Conservation (phyloP, 2,113 vertebrate genomes). For the Scolopax mira region DNA sequence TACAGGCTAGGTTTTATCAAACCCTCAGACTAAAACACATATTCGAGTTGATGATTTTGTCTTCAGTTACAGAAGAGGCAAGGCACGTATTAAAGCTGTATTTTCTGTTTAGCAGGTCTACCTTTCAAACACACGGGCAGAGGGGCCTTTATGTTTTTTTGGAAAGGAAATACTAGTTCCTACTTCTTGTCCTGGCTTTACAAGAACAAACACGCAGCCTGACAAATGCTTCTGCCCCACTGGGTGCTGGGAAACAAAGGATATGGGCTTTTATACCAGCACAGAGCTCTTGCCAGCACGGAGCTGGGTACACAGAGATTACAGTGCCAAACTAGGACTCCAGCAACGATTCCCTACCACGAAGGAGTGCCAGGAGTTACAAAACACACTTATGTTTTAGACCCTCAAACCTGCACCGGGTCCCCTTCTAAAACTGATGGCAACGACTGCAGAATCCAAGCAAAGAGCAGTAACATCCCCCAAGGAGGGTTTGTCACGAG, state of each 20-base stretch:
- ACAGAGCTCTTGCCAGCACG: background rate
- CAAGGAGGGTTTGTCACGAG: background rate
- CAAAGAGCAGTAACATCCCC: background rate
- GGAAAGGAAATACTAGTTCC: background rate
- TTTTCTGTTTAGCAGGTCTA: background rate
- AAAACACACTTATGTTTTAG: background rate
- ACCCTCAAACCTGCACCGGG: background rate
- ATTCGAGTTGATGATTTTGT: background rate
- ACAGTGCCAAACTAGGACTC: background rate
- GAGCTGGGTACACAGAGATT: background rate
- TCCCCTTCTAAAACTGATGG: background rate
- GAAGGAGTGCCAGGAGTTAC: background rate
- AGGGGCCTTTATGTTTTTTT: background rate
- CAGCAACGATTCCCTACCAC: accelerated
- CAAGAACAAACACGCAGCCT: background rate
- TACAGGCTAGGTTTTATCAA: background rate
- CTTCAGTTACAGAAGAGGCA: background rate
- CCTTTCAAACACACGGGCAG: background rate
- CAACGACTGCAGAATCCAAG: background rate
- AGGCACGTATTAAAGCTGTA: background rate
- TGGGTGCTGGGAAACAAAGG: background rate
- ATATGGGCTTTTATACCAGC: background rate
- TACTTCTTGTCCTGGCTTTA: background rate
- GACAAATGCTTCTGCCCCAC: background rate
- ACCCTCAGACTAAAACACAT: background rate